Base-by-base conservation (phyloP, 2,113 vertebrate genomes). In the Anhinga anhinga region DNA sequence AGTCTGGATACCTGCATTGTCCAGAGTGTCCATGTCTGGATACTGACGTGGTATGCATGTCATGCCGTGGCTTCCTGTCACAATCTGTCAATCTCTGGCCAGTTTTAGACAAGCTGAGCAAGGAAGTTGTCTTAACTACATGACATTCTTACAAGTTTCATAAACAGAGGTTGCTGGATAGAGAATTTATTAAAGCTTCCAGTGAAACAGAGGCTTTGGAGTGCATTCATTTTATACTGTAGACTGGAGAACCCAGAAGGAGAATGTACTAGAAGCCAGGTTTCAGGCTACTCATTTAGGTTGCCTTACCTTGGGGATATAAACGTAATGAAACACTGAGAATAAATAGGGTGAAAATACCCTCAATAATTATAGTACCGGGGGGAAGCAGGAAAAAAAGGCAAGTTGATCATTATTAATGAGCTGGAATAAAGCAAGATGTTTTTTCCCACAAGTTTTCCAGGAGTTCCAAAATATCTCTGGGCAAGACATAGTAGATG, bases 401-500 rank as follows among this genome's bases (percentile, higher is more conserved):
- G 5, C 8, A 50, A 58, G 10, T 25, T 76, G 23, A 53, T 67
- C 2, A 25, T 49, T 76, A 63, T 44, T 73, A 76, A 79, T 62
- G 7, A 86, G 77, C 27, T 17, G 66, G 19, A 95, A 91, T 82
- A 72, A 95, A 89, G 23, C 5, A 69, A 85, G 42, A 21, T 40
- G 71, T 32, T 58, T 88, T 42, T 84, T 20, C 5, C 22, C n/a
- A 47, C 21, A 94, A 99, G 98, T 98, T 97, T 99, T 98, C 90
- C 98, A 99, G 97, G 98, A 98, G 93, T 98, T 99, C 94, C 98
- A 98, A 96, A 98, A 84, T 70, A 95, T 98, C 83, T 98, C 98
- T 93, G 98, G 98, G 18, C 98, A 98, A 97, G 98, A 98, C 81
- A 95, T 99, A 59, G 93, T 98, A 56, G 97, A 98, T 55, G 98